Percentiles rank a stretch among this genome's conserved stretches.
phyloP scores from a whole-genome alignment of 2,888 invertebrate genomes.

The Callinectes sapidus region DNA sequence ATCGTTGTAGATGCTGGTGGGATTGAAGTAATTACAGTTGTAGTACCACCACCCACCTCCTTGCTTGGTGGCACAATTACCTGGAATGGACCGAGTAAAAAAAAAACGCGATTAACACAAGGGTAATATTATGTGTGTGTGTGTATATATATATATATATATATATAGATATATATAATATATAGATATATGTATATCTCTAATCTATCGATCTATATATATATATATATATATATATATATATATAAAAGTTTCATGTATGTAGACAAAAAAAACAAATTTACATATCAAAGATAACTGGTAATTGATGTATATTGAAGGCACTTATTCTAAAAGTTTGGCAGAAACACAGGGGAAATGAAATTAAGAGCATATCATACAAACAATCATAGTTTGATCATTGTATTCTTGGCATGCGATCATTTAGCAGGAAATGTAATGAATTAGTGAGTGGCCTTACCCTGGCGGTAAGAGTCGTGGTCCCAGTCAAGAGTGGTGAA shows the following conservation, averaged over 20 bases:
- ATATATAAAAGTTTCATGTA: background rate
- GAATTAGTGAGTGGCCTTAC: background rate
- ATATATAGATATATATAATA: too few relatives aligned
- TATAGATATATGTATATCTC: too few relatives aligned
- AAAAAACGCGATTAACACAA: background rate
- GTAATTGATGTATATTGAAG: background rate
- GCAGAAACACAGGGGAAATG: background rate
- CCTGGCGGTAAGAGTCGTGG: background rate
- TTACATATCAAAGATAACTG: background rate
- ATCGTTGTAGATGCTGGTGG: background rate
- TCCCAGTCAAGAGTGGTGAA: background rate
- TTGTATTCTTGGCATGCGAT: background rate
- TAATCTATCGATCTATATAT: too few relatives aligned
- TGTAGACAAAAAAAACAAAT: background rate
- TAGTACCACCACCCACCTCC: constrained; percentile 3
- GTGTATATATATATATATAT: too few relatives aligned
- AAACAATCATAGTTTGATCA: background rate
- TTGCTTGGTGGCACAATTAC: background rate
- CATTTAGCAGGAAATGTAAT: background rate
- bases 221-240: too few relatives aligned
- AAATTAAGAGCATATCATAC: background rate
- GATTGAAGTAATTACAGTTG: constrained; percentile 23
- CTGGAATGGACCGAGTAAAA: background rate
- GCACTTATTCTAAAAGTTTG: background rate
- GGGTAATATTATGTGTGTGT: background rate